These are phyloP conservation scores for Junco hyemalis DNA, from an alignment of 2,113 vertebrate genomes.

Conservation along the genomic window DNA sequence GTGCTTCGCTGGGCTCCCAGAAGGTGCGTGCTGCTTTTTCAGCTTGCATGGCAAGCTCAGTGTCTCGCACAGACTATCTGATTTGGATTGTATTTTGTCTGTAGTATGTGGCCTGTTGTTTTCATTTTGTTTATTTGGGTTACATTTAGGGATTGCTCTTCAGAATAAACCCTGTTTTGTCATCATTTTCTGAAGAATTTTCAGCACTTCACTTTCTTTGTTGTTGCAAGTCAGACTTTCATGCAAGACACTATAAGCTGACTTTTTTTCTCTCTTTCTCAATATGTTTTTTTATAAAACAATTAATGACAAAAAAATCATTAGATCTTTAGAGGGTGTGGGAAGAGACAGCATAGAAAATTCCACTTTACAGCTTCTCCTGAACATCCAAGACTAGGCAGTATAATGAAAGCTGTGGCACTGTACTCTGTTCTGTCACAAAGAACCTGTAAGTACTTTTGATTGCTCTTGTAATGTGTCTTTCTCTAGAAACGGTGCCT, in stretches of 20 bases:
- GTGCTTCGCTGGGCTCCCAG: not conserved
- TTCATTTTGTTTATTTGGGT: not conserved
- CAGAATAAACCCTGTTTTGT: not conserved
- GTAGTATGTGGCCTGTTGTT: not conserved
- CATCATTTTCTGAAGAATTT: not conserved
- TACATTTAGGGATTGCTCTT: not conserved
- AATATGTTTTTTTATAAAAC: not conserved
- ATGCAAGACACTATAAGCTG: not conserved
- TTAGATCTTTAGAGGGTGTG: not conserved
- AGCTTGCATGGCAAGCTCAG: not conserved
- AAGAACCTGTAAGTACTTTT: not conserved
- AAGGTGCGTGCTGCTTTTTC: not conserved
- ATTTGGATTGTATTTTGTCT: not conserved
- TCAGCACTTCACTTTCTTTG: not conserved
- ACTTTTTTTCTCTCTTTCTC: not conserved
- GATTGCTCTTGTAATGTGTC: not conserved
- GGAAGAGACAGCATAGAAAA: not conserved
- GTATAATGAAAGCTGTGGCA: not conserved
- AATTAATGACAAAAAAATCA: not conserved
- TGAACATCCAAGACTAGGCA: not conserved
- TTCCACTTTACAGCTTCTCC: not conserved
- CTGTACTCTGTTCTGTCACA: not conserved
- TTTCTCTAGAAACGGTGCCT: not conserved
- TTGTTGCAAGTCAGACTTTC: not conserved
- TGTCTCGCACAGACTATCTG: not conserved